Percentiles rank a stretch among this genome's conserved stretches.
Conservation (phyloP, 1,140 invertebrate genomes). For the Drosophila obscura region DNA sequence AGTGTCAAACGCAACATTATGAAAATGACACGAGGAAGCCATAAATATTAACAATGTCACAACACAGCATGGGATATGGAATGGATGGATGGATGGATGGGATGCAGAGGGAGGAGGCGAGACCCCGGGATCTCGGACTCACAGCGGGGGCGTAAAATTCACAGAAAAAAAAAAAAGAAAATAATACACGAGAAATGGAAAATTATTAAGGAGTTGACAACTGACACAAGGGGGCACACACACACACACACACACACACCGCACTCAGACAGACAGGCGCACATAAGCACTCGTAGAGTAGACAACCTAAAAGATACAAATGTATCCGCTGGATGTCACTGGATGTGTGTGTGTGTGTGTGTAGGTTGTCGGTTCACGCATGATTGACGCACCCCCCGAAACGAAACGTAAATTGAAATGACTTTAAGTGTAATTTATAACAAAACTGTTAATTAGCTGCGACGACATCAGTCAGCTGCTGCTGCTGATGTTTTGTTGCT, state of each 20-base stretch:
- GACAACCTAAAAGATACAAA: conserved; percentile 69
- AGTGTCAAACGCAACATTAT: conserved; percentile 83
- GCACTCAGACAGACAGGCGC: background rate
- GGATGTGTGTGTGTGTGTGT: conserved; percentile 35
- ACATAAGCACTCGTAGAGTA: conserved; percentile 1
- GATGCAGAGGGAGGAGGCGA: conserved; percentile 5
- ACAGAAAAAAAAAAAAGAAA: conserved; percentile 20
- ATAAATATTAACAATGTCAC: conserved; percentile 82
- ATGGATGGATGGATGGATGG: conserved; percentile 9
- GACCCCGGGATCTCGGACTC: conserved; percentile 7
- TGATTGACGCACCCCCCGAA: conserved; percentile 71
- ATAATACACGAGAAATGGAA: conserved; percentile 42
- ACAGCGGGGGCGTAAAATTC: conserved; percentile 56
- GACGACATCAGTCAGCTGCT: conserved; percentile 79
- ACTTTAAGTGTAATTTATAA: conserved; percentile 79
- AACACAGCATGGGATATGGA: conserved; percentile 50
- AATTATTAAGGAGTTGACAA: conserved; percentile 75
- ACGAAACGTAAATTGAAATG: conserved; percentile 62
- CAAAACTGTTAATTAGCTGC: conserved; percentile 84
- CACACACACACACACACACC: conserved; percentile 3
- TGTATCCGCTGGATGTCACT: conserved; percentile 72
- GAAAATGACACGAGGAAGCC: conserved; percentile 83
- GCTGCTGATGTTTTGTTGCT: conserved; percentile 30
- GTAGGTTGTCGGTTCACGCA: conserved; percentile 61
- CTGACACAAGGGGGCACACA: conserved; percentile 39